phyloP scores from a whole-genome alignment of 2,888 invertebrate genomes.

The Acanthococcus lagerstroemiae region DNA sequence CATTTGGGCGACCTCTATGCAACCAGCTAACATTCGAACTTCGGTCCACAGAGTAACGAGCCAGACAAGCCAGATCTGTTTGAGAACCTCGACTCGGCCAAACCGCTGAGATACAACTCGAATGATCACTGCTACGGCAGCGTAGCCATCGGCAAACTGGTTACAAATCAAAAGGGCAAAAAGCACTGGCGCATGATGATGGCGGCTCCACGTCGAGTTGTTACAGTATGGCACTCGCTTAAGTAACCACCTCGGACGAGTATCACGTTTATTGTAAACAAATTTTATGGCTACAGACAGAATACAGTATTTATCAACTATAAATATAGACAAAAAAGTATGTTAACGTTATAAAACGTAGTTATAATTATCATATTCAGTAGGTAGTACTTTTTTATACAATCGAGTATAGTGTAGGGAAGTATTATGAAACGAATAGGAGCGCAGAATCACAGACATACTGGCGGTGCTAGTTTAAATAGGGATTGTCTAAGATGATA shows the following conservation, averaged over 20 bases:
- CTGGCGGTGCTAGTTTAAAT: not conserved
- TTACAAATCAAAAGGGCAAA: slow-evolving; percentile 10
- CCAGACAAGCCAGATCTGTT: not conserved
- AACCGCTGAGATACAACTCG: not conserved
- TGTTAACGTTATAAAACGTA: too few species aligned
- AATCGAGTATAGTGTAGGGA: too few species aligned
- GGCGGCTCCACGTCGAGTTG: slow-evolving; percentile 21
- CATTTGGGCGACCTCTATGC: too few species aligned
- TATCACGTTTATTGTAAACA: too few species aligned
- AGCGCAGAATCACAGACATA: not conserved
- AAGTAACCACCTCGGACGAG: too few species aligned
- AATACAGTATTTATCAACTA: too few species aligned
- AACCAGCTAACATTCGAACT: too few species aligned
- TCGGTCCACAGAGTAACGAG: not conserved
- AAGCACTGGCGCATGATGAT: slow-evolving; percentile 30
- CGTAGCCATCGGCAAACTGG: slow-evolving; percentile 23
- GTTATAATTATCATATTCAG: too few species aligned
- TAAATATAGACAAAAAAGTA: too few species aligned
- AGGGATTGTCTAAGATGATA: too few species aligned
- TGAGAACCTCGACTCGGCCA: not conserved
- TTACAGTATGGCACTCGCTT: slow-evolving; percentile 25
- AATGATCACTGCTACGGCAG: slow-evolving; percentile 15
- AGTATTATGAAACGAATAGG: not conserved
- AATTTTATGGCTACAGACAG: too few species aligned
- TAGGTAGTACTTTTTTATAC: too few species aligned